Evolutionary conservation across 2,797 vertebrate species (phyloP), one percentile per base, ranked within the genome.

Genomic region (Xiphorhynchus erythropygius): DNA sequence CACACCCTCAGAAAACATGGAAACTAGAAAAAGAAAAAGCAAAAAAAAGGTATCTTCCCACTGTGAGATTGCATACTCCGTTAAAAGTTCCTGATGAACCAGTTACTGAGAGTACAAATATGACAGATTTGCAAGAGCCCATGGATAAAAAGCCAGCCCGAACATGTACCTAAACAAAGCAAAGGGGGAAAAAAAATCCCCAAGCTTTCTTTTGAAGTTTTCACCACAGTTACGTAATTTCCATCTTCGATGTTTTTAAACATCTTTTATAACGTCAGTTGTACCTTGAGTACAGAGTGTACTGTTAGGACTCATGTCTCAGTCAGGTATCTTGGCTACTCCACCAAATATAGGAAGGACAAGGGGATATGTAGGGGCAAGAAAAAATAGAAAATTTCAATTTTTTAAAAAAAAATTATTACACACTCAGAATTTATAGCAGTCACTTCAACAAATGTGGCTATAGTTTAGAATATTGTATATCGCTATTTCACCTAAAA

Each of bases 201-300:
- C 46, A 87, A 78, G 35, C 42, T 81, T 93, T 86, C 91, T 90
- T 96, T 89, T 96, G 92, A 94, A 93, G 85, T 93, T 92, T 91
- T 80, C 52, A 94, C 67, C 79, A 57, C 44, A 69, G 59, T 91
- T 93, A 94, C 13, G 0, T 62, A 75, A 95, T 86, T 93, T 94
- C 25, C 63, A 95, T 73, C 75, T 87, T 69, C 76, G 24, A 55
- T 94, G 91, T 82, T 93, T 86, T 79, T 35, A 84, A 96, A 67
- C 23, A 46, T 47, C 55, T 77, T 91, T 50, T 37, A 59, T 3
- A 49, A 49, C 24, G 13, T 47, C 46, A 47, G 22, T 13, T 47
- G 46, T 47, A 47, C 46, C 23, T 24, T 47, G 47, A 49, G 47
- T 73, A 94, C 89, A 78, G 71, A 73, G 47, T 28, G 73, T 84